Conservation (phyloP, 2,113 vertebrate species). For the Ophthalmolycus amberensis region DNA sequence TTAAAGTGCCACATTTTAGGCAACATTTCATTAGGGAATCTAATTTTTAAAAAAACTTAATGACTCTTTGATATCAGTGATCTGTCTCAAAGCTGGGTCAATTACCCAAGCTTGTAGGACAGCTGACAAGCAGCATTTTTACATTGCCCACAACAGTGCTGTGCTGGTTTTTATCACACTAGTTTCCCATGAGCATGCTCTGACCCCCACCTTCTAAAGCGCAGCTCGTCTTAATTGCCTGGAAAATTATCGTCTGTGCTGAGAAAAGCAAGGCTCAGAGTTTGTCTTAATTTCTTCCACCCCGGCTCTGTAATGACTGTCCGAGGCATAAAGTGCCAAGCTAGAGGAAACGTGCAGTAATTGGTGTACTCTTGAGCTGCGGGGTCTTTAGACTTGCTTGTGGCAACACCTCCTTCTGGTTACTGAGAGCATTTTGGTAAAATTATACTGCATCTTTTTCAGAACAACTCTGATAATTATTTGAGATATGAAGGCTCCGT, state of each 20-base stretch:
- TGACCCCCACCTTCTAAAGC: slow-evolving; percentile 70
- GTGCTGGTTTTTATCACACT: slow-evolving; percentile 57
- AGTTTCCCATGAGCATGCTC: slow-evolving; percentile 61
- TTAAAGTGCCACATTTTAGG: slow-evolving; percentile 29
- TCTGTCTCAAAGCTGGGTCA: slow-evolving; percentile 70
- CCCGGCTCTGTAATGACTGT: slow-evolving; percentile 48
- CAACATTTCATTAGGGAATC: slow-evolving; percentile 43
- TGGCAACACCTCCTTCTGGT: slow-evolving; percentile 55
- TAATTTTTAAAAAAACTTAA: slow-evolving; percentile 60
- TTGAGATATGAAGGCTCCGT: slow-evolving; percentile 2
- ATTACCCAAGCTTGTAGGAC: slow-evolving; percentile 78
- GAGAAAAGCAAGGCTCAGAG: slow-evolving; percentile 55
- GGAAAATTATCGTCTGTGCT: slow-evolving; percentile 79
- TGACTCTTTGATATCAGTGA: slow-evolving; percentile 67
- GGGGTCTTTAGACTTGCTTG: slow-evolving; percentile 56
- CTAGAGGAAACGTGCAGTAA: slow-evolving; percentile 66
- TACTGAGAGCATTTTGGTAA: not conserved
- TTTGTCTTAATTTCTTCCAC: slow-evolving; percentile 66
- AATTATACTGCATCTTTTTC: slow-evolving; percentile 14
- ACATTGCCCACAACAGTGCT: slow-evolving; percentile 61
- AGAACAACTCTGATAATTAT: slow-evolving; percentile 36
- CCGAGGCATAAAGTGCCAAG: slow-evolving; percentile 66
- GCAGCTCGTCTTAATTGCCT: slow-evolving; percentile 76
- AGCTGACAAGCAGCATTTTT: slow-evolving; percentile 74
- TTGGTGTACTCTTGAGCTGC: slow-evolving; percentile 63